Evolutionary conservation across 2,888 invertebrate genomes (phyloP).

Genomic region (Cerastis leucographa): DNA sequence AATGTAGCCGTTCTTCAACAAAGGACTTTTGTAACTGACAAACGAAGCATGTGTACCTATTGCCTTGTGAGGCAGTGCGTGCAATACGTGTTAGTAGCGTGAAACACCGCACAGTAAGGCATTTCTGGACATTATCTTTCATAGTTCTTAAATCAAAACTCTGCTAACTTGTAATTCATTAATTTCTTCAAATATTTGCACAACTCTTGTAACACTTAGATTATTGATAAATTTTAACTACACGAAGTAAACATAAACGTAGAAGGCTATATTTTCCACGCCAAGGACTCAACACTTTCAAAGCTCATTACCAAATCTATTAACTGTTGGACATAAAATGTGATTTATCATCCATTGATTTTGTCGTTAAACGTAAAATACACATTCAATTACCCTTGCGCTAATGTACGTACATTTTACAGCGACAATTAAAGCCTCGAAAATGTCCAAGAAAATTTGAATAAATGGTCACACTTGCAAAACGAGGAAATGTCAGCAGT

Average conservation of each 20-base stretch:
- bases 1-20: conserved; percentile 70
- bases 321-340: conserved; percentile 25
- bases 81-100: conserved; percentile 40
- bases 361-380: conserved; percentile 24
- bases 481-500: conserved; percentile 57
- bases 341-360: conserved; percentile 34
- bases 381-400: background rate
- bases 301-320: conserved; percentile 39
- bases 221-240: background rate
- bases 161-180: background rate
- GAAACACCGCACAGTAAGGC: background rate
- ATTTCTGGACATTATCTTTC: conserved; percentile 25
- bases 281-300: conserved; percentile 20
- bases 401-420: background rate
- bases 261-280: conserved; percentile 4
- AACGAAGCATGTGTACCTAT: conserved; percentile 34
- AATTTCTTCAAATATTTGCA: no score
- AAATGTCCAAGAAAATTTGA: conserved; percentile 11
- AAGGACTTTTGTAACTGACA: conserved; percentile 67
- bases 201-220: background rate
- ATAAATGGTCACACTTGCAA: conserved; percentile 22
- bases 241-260: conserved; percentile 4
- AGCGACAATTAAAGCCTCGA: background rate
- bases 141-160: background rate
- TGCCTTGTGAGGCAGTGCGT: conserved; percentile 41